Percentiles rank a stretch among this genome's conserved stretches.
Conservation (phyloP, 2,797 vertebrate genomes). For the Sebastes glaucus region DNA sequence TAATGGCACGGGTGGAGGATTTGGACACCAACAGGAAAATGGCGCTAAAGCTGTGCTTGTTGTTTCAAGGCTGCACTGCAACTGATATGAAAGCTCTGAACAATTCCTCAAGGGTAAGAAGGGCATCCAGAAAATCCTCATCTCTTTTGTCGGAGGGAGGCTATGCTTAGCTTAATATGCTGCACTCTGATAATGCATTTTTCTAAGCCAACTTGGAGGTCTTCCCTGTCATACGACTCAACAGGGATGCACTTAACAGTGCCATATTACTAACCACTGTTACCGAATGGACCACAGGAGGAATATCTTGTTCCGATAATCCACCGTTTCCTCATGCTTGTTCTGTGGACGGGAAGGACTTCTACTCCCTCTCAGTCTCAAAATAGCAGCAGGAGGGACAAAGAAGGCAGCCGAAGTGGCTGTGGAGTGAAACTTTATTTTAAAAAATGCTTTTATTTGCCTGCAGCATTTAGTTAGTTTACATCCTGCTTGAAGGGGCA, state of each 20-base stretch:
- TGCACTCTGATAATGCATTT: slow-evolving; percentile 59
- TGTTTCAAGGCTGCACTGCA: slow-evolving; percentile 53
- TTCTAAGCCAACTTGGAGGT: slow-evolving; percentile 52
- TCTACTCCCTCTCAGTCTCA: slow-evolving; percentile 8
- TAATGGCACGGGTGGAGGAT: slow-evolving; percentile 35
- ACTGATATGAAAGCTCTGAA: slow-evolving; percentile 61
- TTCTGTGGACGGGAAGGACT: slow-evolving; percentile 1
- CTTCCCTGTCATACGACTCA: slow-evolving; percentile 37
- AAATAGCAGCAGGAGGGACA: slow-evolving; percentile 1
- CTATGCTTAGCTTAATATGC: slow-evolving; percentile 58
- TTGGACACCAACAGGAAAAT: slow-evolving; percentile 33
- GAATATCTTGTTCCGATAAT: slow-evolving; percentile 53
- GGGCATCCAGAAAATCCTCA: slow-evolving; percentile 47
- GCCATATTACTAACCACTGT: slow-evolving; percentile 21
- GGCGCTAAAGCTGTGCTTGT: slow-evolving; percentile 40
- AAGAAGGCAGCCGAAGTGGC: neutral
- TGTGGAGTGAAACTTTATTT: neutral
- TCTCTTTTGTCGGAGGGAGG: slow-evolving; percentile 50
- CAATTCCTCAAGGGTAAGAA: slow-evolving; percentile 44
- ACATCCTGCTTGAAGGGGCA: neutral
- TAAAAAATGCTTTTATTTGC: neutral
- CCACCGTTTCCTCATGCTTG: slow-evolving; percentile 18
- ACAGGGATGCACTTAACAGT: slow-evolving; percentile 50
- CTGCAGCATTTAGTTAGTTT: slow-evolving; percentile 4
- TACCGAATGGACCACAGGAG: slow-evolving; percentile 37